Evolutionary conservation across 1,140 invertebrate species (phyloP), one percentile per base, ranked within the genome.

Genomic region (Pseudomyrmex cubaensis): DNA sequence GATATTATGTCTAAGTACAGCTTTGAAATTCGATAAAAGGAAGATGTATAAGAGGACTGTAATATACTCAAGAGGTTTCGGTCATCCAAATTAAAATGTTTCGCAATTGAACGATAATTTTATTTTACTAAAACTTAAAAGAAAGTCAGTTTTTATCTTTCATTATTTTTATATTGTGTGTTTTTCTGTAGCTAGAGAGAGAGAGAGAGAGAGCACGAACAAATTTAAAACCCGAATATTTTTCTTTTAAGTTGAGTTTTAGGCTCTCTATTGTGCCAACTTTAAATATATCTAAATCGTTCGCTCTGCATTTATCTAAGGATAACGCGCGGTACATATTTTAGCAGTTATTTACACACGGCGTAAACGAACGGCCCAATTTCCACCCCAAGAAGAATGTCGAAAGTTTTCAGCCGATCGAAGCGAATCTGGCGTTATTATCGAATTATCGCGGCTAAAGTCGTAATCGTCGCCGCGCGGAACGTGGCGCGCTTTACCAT

Each of bases 371-470:
- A 56, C 10, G 48, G 0, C 22, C 25, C 17, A 46, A 69, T 69
- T 35, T 69, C 9, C 44, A 15, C 10, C 15, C 35, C 35, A 8
- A 25, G 44, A 54, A 35, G 15, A 35, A 25, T 57, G 46, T 2
- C 54, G 20, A 59, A 72, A 61, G 76, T 72, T 44, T 20, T 46
- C 44, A 12, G 10, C 44, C 54, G 44, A 78, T 80, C 76, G 66
- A 59, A 59, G 64, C 44, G 44, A 78, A 80, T 80, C 67, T n/a
- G 22, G 44, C 54, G 64, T 80, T 80, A 80, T 80, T 72, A 80
- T 80, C 76, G 66, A 80, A 80, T 82, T 82, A 84, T 63, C 61
- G n/a, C 52, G 50, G 8, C 54, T 75, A 73, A 82, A 82, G 50
- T 75, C 70, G 72, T 75, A 72, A 82, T 82, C 70, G 64, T 17